A percentile compares a stretch with the other conserved stretches of the same genome.
Evolutionary conservation across 2,888 invertebrate genomes (phyloP).

Genomic region (Dolichopus griseipennis): DNA sequence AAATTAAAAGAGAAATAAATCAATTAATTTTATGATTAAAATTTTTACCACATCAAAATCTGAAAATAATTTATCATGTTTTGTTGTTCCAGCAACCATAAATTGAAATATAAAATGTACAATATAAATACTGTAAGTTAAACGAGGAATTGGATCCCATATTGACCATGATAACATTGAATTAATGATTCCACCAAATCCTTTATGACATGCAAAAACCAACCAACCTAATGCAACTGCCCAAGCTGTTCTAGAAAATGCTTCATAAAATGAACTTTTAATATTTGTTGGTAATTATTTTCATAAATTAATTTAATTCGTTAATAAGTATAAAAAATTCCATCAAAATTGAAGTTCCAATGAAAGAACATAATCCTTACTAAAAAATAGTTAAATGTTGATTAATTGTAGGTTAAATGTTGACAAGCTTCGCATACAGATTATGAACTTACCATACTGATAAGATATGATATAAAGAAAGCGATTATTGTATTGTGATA

Average conservation of each 20-base stretch:
- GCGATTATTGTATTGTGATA: too few species aligned
- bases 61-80: conserved; percentile 36
- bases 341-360: too few species aligned
- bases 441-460: too few species aligned
- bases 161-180: conserved; percentile 39
- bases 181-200: conserved; percentile 38
- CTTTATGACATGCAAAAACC: conserved; percentile 41
- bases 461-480: too few species aligned
- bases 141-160: conserved; percentile 38
- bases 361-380: too few species aligned
- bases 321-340: too few species aligned
- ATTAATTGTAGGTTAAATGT: conserved; percentile 17
- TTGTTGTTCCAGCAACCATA: conserved; percentile 33
- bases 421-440: too few species aligned
- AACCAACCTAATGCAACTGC: conserved; percentile 38
- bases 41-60: conserved; percentile 36
- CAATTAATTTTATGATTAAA: neutral
- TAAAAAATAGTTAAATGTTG: too few species aligned
- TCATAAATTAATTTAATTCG: too few species aligned
- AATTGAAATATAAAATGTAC: conserved; percentile 38
- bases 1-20: neutral
- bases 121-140: conserved; percentile 40
- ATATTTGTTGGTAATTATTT: conserved; percentile 25
- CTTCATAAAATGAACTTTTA: conserved; percentile 39
- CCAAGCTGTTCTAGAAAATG: conserved; percentile 37